Conservation (phyloP, 2,113 vertebrate genomes). For the Entelurus aequoreus region DNA sequence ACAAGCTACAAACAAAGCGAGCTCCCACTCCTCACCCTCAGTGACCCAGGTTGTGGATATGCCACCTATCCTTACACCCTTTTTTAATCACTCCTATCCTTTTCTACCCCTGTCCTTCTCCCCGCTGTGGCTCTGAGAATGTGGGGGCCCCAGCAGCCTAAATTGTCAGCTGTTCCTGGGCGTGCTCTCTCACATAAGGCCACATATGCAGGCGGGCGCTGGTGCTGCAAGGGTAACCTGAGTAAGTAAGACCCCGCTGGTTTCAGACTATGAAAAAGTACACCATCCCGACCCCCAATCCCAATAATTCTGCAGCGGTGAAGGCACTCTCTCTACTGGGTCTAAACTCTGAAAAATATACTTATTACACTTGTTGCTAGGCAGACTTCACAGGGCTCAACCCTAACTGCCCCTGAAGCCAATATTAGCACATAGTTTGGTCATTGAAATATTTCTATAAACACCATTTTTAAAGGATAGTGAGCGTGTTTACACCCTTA, state of each 20-base stretch:
- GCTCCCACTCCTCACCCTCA: constrained; percentile 36
- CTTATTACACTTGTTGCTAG: too few species aligned
- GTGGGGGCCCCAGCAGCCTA: constrained; percentile 70
- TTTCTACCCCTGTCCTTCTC: constrained; percentile 15
- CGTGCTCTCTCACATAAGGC: constrained; percentile 66
- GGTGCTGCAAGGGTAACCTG: constrained; percentile 62
- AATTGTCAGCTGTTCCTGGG: constrained; percentile 75
- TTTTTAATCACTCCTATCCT: constrained; percentile 1
- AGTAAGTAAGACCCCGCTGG: constrained; percentile 48
- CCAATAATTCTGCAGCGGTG: constrained; percentile 46
- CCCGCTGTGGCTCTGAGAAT: constrained; percentile 60
- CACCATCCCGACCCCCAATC: constrained; percentile 10
- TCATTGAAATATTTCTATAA: too few species aligned
- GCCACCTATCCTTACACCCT: neutral
- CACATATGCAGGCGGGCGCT: constrained; percentile 58
- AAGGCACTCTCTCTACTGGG: constrained; percentile 9
- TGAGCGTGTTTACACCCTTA: too few species aligned
- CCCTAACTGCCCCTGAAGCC: too few species aligned
- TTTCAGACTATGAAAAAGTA: constrained; percentile 58
- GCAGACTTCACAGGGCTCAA: too few species aligned
- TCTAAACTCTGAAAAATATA: neutral
- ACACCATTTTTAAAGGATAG: too few species aligned
- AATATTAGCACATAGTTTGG: too few species aligned
- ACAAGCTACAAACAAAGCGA: constrained; percentile 93
- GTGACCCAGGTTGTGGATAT: neutral